phyloP scores from a whole-genome alignment of 2,888 invertebrate species.

The Pachycephus smyrnensis region DNA sequence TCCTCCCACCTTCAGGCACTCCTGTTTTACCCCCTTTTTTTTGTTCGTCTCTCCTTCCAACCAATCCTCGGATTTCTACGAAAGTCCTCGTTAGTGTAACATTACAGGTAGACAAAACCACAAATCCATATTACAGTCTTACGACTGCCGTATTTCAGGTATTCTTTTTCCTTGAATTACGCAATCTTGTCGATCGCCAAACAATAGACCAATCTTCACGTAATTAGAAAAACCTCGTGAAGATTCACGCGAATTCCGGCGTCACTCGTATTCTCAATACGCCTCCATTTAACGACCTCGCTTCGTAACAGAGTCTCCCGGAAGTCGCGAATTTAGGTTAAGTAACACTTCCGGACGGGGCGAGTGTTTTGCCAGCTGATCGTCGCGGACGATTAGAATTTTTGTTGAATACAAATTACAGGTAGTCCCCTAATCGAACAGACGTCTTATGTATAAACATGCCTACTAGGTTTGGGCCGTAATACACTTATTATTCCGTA shows the following conservation, averaged over 20 bases:
- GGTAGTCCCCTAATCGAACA: neutral
- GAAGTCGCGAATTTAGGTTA: constrained; percentile 52
- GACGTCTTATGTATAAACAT: too few species aligned
- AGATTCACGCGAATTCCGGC: neutral
- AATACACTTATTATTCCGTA: neutral
- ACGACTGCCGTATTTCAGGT: neutral
- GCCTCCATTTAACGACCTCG: constrained; percentile 1
- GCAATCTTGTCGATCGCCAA: neutral
- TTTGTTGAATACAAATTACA: constrained; percentile 1
- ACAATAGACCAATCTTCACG: neutral
- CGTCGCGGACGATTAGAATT: constrained; percentile 4
- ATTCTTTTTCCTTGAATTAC: neutral
- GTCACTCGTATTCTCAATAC: neutral
- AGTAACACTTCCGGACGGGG: constrained; percentile 41
- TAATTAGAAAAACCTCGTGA: neutral
- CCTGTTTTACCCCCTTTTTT: neutral
- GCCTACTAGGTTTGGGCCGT: neutral
- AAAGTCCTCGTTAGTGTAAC: neutral
- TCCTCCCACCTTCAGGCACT: constrained; percentile 28
- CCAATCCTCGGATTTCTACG: neutral
- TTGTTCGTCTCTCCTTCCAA: neutral
- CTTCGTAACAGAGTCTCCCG: constrained; percentile 29
- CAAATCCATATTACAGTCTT: neutral
- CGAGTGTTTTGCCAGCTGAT: constrained; percentile 8
- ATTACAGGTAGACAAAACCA: neutral